phyloP scores from a whole-genome alignment of 2,113 vertebrate genomes.

The Menidia beryllina region DNA sequence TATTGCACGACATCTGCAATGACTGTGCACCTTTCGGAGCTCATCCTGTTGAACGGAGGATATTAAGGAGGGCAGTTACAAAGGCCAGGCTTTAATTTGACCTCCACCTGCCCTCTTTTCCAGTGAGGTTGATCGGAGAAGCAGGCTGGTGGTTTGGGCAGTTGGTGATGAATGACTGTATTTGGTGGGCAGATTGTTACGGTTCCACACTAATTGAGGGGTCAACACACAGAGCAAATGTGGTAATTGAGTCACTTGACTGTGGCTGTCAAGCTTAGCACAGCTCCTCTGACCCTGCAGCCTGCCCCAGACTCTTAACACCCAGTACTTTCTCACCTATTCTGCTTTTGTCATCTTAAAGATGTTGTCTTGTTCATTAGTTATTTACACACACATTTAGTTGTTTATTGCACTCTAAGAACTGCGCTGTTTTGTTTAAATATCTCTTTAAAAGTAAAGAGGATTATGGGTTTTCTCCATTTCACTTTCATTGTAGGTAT shows the following conservation, averaged over 20 bases:
- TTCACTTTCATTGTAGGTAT: background rate
- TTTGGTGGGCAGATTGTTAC: conserved; percentile 95
- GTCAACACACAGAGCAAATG: conserved; percentile 91
- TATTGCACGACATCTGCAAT: conserved; percentile 61
- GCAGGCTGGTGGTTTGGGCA: conserved; percentile 87
- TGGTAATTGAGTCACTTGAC: conserved; percentile 92
- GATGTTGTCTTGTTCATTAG: conserved; percentile 53
- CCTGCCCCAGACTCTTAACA: conserved; percentile 78
- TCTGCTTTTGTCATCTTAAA: conserved; percentile 50
- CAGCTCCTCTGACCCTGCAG: conserved; percentile 79
- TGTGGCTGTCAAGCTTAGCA: conserved; percentile 87
- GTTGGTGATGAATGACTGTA: conserved; percentile 95
- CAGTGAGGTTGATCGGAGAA: conserved; percentile 81
- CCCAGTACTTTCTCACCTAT: conserved; percentile 34
- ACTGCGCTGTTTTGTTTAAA: conserved; percentile 5
- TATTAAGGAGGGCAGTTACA: conserved; percentile 89
- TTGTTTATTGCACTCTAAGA: conserved; percentile 17
- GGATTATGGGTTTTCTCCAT: background rate
- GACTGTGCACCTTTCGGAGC: conserved; percentile 60
- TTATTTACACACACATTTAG: background rate
- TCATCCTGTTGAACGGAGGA: conserved; percentile 83
- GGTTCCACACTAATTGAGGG: conserved; percentile 94
- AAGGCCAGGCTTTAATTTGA: conserved; percentile 88
- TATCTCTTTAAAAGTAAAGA: conserved; percentile 10
- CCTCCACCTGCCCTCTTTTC: conserved; percentile 87